Percentiles rank a stretch among this genome's conserved stretches.
phyloP scores from a whole-genome alignment of 1,140 invertebrate genomes.

The Drosophila sp. region DNA sequence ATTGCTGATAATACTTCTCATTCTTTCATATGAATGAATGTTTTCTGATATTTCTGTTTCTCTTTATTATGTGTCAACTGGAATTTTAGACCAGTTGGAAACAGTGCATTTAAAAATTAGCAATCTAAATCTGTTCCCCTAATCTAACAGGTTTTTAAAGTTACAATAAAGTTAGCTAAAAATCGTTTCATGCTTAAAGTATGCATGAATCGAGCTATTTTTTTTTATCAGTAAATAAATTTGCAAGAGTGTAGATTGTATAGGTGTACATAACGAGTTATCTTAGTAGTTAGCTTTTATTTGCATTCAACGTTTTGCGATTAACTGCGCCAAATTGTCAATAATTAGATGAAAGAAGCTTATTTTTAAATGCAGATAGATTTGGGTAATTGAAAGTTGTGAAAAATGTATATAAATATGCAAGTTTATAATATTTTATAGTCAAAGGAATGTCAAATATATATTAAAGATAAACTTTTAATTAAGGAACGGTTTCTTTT shows the following conservation, averaged over 20 bases:
- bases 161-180: slow-evolving; percentile 8
- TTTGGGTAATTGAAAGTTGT: no score
- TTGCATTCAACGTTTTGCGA: neutral
- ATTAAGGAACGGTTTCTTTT: no score
- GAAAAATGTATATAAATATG: no score
- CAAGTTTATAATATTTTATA: no score
- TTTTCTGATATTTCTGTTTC: neutral
- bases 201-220: slow-evolving; percentile 1
- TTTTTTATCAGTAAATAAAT: slow-evolving; percentile 21
- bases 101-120: neutral
- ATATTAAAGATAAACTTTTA: no score
- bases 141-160: slow-evolving; percentile 15
- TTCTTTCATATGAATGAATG: neutral
- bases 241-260: slow-evolving; percentile 1
- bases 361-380: no score
- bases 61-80: neutral
- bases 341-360: neutral
- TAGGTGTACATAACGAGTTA: slow-evolving; percentile 7
- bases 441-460: no score
- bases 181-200: neutral
- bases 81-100: slow-evolving; percentile 14
- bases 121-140: neutral
- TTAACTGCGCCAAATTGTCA: neutral
- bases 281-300: neutral
- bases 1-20: slow-evolving; percentile 2